These are phyloP conservation scores for Kryphioiulus occultus DNA, from an alignment of 2,888 invertebrate genomes.

Conservation along the genomic window DNA sequence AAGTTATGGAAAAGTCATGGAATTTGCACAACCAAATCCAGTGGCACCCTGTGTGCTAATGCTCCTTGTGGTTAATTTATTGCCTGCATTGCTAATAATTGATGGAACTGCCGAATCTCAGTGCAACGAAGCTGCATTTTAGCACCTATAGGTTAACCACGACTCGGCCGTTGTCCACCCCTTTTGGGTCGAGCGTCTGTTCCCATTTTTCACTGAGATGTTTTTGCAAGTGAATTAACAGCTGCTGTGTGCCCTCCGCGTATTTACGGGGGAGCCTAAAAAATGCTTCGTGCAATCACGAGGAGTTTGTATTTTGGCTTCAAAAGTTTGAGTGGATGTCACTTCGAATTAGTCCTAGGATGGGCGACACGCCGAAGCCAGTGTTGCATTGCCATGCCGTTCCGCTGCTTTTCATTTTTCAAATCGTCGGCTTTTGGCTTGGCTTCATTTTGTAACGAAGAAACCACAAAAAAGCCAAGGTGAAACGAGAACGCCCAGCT, in stretches of 20 bases:
- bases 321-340: not conserved
- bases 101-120: too few species aligned
- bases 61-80: not conserved
- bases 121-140: too few species aligned
- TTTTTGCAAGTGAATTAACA: not conserved
- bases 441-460: not conserved
- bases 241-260: not conserved
- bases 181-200: not conserved
- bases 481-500: conserved; percentile 31
- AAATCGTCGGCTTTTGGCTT: conserved; percentile 27
- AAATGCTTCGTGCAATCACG: not conserved
- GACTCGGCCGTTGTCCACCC: not conserved
- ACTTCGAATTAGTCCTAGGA: not conserved
- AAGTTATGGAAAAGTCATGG: too few species aligned
- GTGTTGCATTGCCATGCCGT: not conserved
- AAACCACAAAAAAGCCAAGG: not conserved
- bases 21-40: too few species aligned
- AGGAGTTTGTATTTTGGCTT: not conserved
- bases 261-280: not conserved
- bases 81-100: not conserved
- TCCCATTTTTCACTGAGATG: not conserved
- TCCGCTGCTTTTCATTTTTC: not conserved
- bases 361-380: not conserved
- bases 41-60: too few species aligned
- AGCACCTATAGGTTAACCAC: too few species aligned